These are phyloP conservation scores for Cremastinae sp. DNA, from an alignment of 2,888 invertebrate genomes.

Conservation along the genomic window DNA sequence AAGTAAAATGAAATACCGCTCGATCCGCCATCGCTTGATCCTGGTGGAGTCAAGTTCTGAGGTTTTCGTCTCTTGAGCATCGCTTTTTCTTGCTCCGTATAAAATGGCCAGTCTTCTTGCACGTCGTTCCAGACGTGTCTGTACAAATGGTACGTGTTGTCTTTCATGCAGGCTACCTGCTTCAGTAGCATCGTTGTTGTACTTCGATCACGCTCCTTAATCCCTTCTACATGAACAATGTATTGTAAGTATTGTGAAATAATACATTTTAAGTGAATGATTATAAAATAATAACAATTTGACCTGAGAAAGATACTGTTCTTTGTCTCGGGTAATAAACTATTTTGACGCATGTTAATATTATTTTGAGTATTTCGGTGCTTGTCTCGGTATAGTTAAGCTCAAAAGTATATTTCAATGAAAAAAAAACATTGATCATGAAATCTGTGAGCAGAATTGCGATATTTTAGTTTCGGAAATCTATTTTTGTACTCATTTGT, in stretches of 20 bases:
- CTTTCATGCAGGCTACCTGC: slow-evolving; percentile 90
- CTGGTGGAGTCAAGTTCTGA: slow-evolving; percentile 94
- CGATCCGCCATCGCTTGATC: slow-evolving; percentile 90
- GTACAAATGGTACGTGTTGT: slow-evolving; percentile 94
- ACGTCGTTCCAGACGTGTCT: slow-evolving; percentile 96
- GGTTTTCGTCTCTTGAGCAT: slow-evolving; percentile 95
- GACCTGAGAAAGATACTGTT: background rate
- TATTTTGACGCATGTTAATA: too few relatives aligned
- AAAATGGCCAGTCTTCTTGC: slow-evolving; percentile 96
- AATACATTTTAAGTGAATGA: too few relatives aligned
- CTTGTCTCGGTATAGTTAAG: too few relatives aligned
- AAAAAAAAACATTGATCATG: too few relatives aligned
- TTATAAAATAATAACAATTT: slow-evolving; percentile 1
- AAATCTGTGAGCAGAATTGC: too few relatives aligned
- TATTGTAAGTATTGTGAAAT: background rate
- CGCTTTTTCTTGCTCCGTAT: slow-evolving; percentile 93
- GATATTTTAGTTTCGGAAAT: too few relatives aligned
- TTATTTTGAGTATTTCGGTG: too few relatives aligned
- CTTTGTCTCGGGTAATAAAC: background rate
- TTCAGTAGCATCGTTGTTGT: slow-evolving; percentile 89
- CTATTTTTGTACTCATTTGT: too few relatives aligned
- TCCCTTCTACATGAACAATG: slow-evolving; percentile 86
- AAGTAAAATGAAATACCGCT: slow-evolving; percentile 80
- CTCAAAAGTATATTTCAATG: too few relatives aligned
- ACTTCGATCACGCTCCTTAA: slow-evolving; percentile 91